Percentiles rank a stretch among this genome's conserved stretches.
phyloP scores from a whole-genome alignment of 1,140 invertebrate species.

The Megalonaias nervosa region DNA sequence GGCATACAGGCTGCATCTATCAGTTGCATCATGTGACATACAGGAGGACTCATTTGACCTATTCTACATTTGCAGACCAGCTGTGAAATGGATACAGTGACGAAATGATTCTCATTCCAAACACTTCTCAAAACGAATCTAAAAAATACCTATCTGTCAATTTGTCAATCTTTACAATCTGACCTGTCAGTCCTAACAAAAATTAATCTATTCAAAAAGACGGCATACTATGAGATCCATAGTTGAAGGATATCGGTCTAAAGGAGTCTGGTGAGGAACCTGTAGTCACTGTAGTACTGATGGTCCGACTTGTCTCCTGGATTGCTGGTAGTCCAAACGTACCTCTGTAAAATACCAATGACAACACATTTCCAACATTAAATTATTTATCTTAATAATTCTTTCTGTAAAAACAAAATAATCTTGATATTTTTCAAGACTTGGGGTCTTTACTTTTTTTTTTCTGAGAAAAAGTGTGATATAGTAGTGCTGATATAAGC shows the following conservation, averaged over 20 bases:
- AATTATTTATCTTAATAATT: no score
- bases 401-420: not conserved
- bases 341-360: constrained; percentile 22
- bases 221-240: constrained; percentile 25
- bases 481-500: not conserved
- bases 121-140: no score
- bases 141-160: not conserved
- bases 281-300: constrained; percentile 24
- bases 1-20: no score
- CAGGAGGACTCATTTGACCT: no score
- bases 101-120: no score
- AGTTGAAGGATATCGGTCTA: constrained; percentile 12
- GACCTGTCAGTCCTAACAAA: not conserved
- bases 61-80: no score
- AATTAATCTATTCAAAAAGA: not conserved
- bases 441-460: not conserved
- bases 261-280: constrained; percentile 21
- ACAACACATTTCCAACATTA: not conserved
- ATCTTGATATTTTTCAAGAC: not conserved
- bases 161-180: not conserved
- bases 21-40: no score
- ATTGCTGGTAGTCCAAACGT: constrained; percentile 56
- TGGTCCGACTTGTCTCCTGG: constrained; percentile 38
- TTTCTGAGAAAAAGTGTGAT: not conserved
- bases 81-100: no score